Base-by-base conservation (phyloP, 2,113 vertebrate species). In the Octodon degus region DNA sequence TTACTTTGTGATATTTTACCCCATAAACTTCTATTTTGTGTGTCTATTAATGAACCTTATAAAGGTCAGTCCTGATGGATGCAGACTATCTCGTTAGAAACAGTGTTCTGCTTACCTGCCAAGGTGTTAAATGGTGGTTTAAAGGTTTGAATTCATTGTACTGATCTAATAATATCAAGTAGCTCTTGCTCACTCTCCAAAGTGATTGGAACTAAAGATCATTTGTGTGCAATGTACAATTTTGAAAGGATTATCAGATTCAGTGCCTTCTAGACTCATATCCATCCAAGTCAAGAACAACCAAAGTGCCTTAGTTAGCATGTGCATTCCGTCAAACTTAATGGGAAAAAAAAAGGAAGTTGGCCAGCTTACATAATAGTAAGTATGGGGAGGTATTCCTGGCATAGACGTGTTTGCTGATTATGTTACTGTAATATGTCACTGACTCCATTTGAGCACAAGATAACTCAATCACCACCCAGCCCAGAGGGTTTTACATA, bases 41-140 rank as follows among this genome's bases (percentile, higher is more conserved):
- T 34, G 68, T 2, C 27, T 95, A 27, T 92, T 90, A 92, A 53
- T 92, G 92, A 89, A 79, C 27, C 68, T 17, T 55, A 10, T 50
- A 50, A 50, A 74, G 50, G n/a, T 74, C 87, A 50, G 9, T 90
- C 60, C 84, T 90, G 89, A 2, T 84, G 76, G 55, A 92, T 85
- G 5, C 37, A 85, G 50, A 37, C 17, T 17, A 94, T 91, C 89
- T 97, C 95, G 96, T 95, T 97, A 93, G 95, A 88, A 63, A 93
- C 60, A 95, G 67, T 63, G 37, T 43, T 90, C 32, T 40, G 22
- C 62, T 86, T 79, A 34, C 14, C 63, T 89, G 72, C n/a, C 79
- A 94, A 82, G 77, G 43, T 86, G 20, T 96, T 96, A 92, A 97
- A 86, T 22, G 47, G 55, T 65, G 43, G 37, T 89, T 96, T 79